Evolutionary conservation across 1,140 invertebrate genomes (phyloP).

Genomic region (Globodera rostochiensis): DNA sequence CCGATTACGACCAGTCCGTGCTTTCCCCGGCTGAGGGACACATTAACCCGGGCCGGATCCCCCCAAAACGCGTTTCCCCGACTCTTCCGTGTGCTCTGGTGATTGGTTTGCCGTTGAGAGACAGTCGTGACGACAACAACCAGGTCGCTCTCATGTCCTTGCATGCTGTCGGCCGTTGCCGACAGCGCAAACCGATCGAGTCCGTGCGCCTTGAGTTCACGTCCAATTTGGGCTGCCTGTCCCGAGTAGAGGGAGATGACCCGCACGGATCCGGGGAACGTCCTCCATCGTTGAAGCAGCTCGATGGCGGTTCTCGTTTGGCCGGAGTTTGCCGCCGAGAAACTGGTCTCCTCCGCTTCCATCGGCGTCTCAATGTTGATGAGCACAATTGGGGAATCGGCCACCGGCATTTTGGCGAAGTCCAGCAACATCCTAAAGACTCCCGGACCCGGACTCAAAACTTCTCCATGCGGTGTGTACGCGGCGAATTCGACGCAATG

Average conservation of each 20-base stretch:
- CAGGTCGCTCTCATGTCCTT: slow-evolving; percentile 1
- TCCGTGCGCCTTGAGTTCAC: neutral
- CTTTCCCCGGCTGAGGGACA: neutral
- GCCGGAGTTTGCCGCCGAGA: neutral
- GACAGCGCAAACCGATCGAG: neutral
- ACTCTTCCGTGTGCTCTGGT: neutral
- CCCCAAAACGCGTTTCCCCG: slow-evolving; percentile 5
- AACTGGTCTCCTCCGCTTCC: neutral
- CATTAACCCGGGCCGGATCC: neutral
- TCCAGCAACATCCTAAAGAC: neutral
- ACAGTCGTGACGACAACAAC: neutral
- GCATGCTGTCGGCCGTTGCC: neutral
- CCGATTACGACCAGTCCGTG: neutral
- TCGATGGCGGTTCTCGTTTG: slow-evolving; percentile 9
- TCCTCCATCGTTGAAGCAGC: neutral
- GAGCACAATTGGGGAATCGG: neutral
- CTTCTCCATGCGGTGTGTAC: slow-evolving; percentile 8
- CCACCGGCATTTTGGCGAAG: neutral
- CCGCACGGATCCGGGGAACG: neutral
- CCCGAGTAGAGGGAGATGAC: neutral
- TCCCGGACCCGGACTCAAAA: neutral
- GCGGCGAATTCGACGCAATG: neutral
- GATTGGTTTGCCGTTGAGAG: neutral
- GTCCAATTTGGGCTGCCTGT: neutral
- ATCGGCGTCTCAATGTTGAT: neutral